Evolutionary conservation across 2,888 invertebrate genomes (phyloP), one percentile per base, ranked within the genome.

Genomic region (Aradus depressus): DNA sequence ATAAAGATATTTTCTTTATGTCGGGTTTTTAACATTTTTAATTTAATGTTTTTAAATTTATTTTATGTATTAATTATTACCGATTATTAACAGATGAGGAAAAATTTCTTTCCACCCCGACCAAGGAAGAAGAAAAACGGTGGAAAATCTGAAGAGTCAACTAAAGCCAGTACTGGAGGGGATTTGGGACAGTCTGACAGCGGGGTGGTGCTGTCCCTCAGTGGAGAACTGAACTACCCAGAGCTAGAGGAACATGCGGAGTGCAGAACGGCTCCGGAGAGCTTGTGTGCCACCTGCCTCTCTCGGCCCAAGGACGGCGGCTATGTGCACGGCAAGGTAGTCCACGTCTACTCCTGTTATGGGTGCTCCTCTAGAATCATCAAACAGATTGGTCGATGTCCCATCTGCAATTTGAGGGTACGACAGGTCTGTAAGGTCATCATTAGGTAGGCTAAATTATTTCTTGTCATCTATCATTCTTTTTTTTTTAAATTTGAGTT

Each of bases 271-370:
- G 3, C 26, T 19, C 10, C n/a, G 12, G 14, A 26, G 16, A 38
- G 38, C 26, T 25, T 47, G 16, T 60, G 60, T 48, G 52, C 54
- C 16, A 52, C 56, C n/a, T 60, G 60, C 39, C 51, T 60, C 16
- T 37, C 54, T 5, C 41, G 44, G n/a, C 50, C 55, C 4, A 58
- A 58, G 38, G 55, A 60, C 41, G 59, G 60, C 2, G 52, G 57
- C 8, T 60, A 60, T 44, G 50, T 58, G 5, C 61, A 61, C 42
- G 57, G 57, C 2, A 58, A 52, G 19, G 56, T 53, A 12, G 56
- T 50, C 0, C 61, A 61, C 47, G 26, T 57, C 2, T 61, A 56
- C 50, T 58, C 54, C 10, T 61, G 61, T 48, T 61, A 60, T 28
- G 22, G 22, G 5, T 61, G 61, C 49, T 52, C 59, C 1, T 55